A percentile compares a stretch with the other conserved stretches of the same genome.
Evolutionary conservation across 2,888 invertebrate genomes (phyloP).

Genomic region (Allygus modestus): DNA sequence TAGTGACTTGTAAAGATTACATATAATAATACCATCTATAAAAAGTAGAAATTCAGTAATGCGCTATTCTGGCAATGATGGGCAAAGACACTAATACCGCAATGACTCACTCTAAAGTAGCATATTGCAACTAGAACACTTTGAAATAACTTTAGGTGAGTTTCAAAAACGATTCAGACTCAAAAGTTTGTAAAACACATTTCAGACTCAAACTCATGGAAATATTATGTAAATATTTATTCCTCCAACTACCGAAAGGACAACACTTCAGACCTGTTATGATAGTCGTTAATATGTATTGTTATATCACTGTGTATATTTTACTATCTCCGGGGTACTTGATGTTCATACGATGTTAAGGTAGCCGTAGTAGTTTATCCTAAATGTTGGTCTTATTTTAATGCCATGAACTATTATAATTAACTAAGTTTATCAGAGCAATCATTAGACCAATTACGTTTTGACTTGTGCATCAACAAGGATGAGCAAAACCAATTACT

Average conservation of each 20-base stretch:
- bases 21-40: not conserved
- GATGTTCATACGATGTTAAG: no score
- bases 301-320: no score
- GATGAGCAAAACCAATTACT: not conserved
- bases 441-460: no score
- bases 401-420: no score
- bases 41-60: slow-evolving; percentile 14
- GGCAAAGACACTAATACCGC: slow-evolving; percentile 18
- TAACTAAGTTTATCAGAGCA: no score
- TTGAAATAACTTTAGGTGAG: not conserved
- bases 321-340: no score
- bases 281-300: no score
- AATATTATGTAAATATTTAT: not conserved
- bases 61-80: slow-evolving; percentile 18
- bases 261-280: not conserved
- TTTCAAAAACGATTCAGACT: not conserved
- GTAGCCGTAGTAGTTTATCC: no score
- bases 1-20: not conserved
- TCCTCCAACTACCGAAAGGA: not conserved
- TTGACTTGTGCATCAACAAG: not conserved
- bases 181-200: not conserved
- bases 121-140: slow-evolving; percentile 6
- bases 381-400: no score
- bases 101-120: slow-evolving; percentile 6
- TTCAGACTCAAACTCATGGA: slow-evolving; percentile 11